phyloP scores from a whole-genome alignment of 2,797 vertebrate species.

The Halcyon badia region DNA sequence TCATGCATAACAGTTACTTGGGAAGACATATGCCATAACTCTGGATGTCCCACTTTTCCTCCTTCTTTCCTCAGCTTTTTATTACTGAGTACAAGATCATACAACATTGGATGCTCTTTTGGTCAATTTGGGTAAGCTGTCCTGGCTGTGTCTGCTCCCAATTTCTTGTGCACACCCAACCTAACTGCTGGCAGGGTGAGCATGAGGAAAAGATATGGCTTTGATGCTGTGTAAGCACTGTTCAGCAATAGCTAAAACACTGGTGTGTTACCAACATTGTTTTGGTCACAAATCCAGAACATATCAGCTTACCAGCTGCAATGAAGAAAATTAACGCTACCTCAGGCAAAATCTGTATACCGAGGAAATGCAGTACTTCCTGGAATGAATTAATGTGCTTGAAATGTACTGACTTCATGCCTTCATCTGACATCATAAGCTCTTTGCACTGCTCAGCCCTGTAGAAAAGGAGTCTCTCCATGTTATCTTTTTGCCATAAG shows the following conservation, averaged over 20 bases:
- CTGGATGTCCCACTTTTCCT: neutral
- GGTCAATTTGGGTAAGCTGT: rapidly evolving
- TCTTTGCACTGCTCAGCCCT: neutral
- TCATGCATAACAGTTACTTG: neutral
- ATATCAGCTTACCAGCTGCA: neutral
- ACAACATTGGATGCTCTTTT: rapidly evolving
- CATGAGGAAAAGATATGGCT: neutral
- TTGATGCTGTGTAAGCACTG: neutral
- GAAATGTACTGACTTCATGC: neutral
- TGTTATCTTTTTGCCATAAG: neutral
- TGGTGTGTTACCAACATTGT: neutral
- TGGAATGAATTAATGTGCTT: neutral
- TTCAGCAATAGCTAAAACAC: neutral
- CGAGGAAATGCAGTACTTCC: neutral
- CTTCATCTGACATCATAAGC: neutral
- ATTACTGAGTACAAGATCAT: neutral
- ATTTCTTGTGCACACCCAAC: neutral
- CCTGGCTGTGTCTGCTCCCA: neutral
- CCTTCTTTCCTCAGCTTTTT: neutral
- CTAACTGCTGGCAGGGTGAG: neutral
- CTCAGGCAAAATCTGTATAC: neutral
- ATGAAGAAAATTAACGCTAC: neutral
- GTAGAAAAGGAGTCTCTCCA: neutral
- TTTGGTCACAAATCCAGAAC: neutral
- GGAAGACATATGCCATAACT: neutral